phyloP scores from a whole-genome alignment of 2,888 invertebrate species.

The Hemistola chrysoprasaria region DNA sequence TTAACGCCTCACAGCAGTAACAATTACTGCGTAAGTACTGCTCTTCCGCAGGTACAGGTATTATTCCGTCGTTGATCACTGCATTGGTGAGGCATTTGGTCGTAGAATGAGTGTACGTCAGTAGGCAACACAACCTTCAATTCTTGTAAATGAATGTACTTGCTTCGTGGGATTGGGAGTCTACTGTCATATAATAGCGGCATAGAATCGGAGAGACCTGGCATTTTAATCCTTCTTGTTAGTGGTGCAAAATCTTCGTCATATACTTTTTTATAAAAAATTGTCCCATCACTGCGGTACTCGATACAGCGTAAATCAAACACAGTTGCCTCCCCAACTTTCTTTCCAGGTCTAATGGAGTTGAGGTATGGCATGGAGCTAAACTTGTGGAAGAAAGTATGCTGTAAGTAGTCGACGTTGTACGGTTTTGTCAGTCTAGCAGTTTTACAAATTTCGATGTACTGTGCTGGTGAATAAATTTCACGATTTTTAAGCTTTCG shows the following conservation, averaged over 20 bases:
- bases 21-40: too few relatives aligned
- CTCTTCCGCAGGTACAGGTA: too few relatives aligned
- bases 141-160: neutral
- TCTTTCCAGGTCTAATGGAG: constrained; percentile 21
- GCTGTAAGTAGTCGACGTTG: constrained; percentile 17
- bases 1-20: too few relatives aligned
- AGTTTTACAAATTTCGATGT: constrained; percentile 21
- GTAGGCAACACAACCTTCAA: neutral
- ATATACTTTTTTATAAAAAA: neutral
- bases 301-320: neutral
- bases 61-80: too few relatives aligned
- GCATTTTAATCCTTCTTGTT: neutral
- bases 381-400: constrained; percentile 15
- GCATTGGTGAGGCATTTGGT: too few relatives aligned
- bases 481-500: constrained; percentile 31
- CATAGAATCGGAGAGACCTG: neutral
- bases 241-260: neutral
- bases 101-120: too few relatives aligned
- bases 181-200: neutral
- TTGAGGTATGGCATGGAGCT: constrained; percentile 13
- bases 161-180: neutral
- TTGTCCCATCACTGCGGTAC: constrained; percentile 1
- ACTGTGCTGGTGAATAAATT: constrained; percentile 22
- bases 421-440: constrained; percentile 22
- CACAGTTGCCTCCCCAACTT: neutral